phyloP scores from a whole-genome alignment of 2,888 invertebrate genomes.

The Laothoe populi region DNA sequence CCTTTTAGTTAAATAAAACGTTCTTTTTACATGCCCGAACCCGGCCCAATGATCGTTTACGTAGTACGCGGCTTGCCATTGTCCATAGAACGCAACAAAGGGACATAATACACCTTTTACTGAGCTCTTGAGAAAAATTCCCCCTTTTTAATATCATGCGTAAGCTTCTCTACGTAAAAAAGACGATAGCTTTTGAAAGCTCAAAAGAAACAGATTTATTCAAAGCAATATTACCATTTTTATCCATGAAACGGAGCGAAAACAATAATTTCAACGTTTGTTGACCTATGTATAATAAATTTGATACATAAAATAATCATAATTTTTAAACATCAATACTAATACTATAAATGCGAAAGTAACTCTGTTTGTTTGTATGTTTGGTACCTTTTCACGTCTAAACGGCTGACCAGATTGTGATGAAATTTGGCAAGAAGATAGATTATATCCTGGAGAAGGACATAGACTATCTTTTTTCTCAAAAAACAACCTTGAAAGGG shows the following conservation, averaged over 20 bases:
- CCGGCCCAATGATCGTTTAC: conserved; percentile 41
- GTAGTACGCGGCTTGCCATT: conserved; percentile 41
- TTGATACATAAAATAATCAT: too few relatives aligned
- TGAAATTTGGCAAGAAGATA: too few relatives aligned
- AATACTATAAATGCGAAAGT: too few relatives aligned
- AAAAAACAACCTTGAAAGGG: too few relatives aligned
- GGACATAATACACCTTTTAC: conserved; percentile 40
- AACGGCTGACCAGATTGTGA: too few relatives aligned
- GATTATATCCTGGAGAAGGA: too few relatives aligned
- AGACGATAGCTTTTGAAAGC: conserved; percentile 22
- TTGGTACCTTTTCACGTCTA: too few relatives aligned
- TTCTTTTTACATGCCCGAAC: conserved; percentile 40
- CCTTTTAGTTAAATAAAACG: conserved; percentile 28
- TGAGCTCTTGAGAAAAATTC: conserved; percentile 37
- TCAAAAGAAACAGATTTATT: conserved; percentile 23
- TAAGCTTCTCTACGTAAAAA: conserved; percentile 26
- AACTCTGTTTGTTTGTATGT: too few relatives aligned
- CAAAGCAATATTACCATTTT: neutral
- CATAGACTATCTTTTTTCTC: too few relatives aligned
- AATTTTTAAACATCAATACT: too few relatives aligned
- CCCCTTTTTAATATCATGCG: conserved; percentile 36
- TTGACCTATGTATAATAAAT: too few relatives aligned
- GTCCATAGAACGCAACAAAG: conserved; percentile 44
- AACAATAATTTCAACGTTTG: neutral
- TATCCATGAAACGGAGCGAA: neutral